Base-by-base conservation (phyloP, 23 tunicate species). In the Phallusia fumigata region DNA sequence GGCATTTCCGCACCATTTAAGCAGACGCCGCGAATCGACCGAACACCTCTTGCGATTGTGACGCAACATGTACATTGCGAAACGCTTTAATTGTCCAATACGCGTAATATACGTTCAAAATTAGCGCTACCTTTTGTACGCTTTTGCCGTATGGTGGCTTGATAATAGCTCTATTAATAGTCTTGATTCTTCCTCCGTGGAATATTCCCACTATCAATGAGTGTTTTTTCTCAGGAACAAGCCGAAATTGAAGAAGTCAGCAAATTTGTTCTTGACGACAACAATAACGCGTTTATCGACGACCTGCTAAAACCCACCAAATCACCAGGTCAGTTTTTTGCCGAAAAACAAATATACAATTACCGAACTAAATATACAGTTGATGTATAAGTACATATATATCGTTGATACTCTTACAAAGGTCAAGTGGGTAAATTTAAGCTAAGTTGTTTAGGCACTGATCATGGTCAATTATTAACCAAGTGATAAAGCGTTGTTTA, bases 1-100 rank as follows among this genome's bases (percentile, higher is more conserved):
- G 69, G 28, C 69, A 58, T 58, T 58, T 58, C 69, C 69, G 69
- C 69, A 22, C 69, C 28, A 58, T 58, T 58, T 40, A 5, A 40
- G 47, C 47, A 3, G 47, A 40, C 10, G 10, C 47, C 47, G 10
- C 47, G 10, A 40, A 3, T 40, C 10, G 47, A 40, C 47, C 5
- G 5, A 40, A 40, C 5, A 40, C 47, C 47, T 40, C 47, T 40
- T 40, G 5, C 47, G 47, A 40, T 40, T 40, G 47, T 10, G 47
- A 40, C 47, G 10, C 10, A 40, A 3, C 5, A 10, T 10, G 47
- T 40, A n/a, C n/a, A 40, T 40, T 40, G 47, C 47, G 10, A 40
- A 40, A 40, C 10, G 47, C 47, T 40, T 40, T 10, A n/a, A n/a
- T n/a, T 40, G 47, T 3, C 47, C 47, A 40, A 40, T 10, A 5